phyloP scores from a whole-genome alignment of 2,888 invertebrate species.

The Epinotia nisella region DNA sequence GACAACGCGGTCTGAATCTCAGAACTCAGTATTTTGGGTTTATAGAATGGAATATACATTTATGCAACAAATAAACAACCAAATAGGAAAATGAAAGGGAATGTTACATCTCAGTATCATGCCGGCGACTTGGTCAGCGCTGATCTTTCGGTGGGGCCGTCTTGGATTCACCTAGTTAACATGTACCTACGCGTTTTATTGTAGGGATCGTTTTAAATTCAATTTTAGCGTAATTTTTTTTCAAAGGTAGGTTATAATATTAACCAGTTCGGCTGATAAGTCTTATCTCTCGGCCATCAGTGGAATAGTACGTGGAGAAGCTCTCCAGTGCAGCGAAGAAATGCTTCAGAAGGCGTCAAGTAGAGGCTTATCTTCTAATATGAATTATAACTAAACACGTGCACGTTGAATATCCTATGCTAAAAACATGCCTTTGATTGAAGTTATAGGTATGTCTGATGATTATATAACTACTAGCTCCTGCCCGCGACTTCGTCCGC shows the following conservation, averaged over 20 bases:
- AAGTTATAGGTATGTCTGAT: neutral
- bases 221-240: neutral
- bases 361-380: neutral
- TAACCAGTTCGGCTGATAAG: neutral
- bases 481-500: too few relatives aligned
- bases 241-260: neutral
- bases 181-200: too few relatives aligned
- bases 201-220: too few relatives aligned
- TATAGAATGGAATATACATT: neutral
- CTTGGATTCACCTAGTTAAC: neutral
- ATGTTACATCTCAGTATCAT: neutral
- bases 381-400: neutral
- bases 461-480: neutral
- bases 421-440: neutral
- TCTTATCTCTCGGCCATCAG: too few relatives aligned
- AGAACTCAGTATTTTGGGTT: neutral
- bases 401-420: neutral
- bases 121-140: neutral
- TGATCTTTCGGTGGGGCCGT: neutral
- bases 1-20: neutral
- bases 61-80: too few relatives aligned
- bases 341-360: slow-evolving; percentile 11
- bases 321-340: neutral
- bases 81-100: too few relatives aligned
- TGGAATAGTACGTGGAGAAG: neutral